phyloP scores from a whole-genome alignment of 2,113 vertebrate genomes.

The Microcebus murinus region DNA sequence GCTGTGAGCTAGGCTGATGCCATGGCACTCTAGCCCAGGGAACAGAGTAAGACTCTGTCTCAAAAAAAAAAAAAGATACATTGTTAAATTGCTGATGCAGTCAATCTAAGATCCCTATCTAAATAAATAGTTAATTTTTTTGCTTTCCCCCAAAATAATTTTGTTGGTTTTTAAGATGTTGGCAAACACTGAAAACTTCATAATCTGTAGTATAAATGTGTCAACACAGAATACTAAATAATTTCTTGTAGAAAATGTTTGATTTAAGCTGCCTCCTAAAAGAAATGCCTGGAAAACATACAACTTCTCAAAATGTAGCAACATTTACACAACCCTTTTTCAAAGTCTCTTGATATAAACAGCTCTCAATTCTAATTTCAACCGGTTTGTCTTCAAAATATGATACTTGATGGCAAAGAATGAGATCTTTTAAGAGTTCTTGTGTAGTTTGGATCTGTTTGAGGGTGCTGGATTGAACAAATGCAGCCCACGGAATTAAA shows the following conservation, averaged over 20 bases:
- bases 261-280: slow-evolving; percentile 34
- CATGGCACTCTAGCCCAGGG: too few species aligned
- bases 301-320: neutral
- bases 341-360: neutral
- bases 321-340: neutral
- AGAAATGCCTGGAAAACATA: neutral
- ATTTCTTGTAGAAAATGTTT: neutral
- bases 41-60: too few species aligned
- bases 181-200: neutral
- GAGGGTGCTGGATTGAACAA: neutral
- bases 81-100: neutral
- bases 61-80: neutral
- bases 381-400: neutral
- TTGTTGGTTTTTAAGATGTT: slow-evolving; percentile 18
- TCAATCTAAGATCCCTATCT: neutral
- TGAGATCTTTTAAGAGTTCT: slow-evolving; percentile 61
- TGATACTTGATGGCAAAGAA: slow-evolving; percentile 71
- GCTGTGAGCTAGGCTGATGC: too few species aligned
- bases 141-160: neutral
- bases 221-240: neutral
- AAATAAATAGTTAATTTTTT: neutral
- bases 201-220: slow-evolving; percentile 18
- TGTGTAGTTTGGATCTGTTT: fast-evolving
- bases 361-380: neutral
- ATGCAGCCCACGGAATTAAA: neutral